phyloP scores from a whole-genome alignment of 2,797 vertebrate species.

The Rhinoraja longicauda region DNA sequence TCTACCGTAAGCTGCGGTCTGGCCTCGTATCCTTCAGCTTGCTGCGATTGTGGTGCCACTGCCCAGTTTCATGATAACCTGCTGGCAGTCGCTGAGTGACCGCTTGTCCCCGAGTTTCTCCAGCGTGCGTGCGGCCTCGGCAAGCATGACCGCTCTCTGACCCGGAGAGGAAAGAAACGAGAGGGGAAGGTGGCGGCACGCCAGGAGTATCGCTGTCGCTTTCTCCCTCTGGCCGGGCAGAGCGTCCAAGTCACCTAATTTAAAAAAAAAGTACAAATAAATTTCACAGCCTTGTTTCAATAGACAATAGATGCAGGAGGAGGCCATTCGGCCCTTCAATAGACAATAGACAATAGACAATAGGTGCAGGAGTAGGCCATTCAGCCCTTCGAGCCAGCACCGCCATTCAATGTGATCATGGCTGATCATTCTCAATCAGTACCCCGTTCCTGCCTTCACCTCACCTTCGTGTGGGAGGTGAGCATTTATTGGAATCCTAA shows the following conservation, averaged over 20 bases:
- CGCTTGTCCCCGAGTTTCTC: slow-evolving; percentile 91
- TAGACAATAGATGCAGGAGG: no score
- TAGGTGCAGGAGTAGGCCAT: no score
- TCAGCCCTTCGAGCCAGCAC: no score
- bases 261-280: background rate
- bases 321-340: no score
- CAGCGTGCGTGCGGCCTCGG: slow-evolving; percentile 87
- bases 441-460: no score
- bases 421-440: no score
- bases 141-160: slow-evolving; percentile 82
- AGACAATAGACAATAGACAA: no score
- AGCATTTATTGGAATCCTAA: background rate
- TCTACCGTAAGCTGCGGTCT: background rate
- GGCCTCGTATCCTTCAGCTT: background rate
- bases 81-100: slow-evolving; percentile 88
- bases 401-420: no score
- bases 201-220: slow-evolving; percentile 87
- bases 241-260: slow-evolving; percentile 44
- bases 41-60: slow-evolving; percentile 87
- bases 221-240: slow-evolving; percentile 81
- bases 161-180: slow-evolving; percentile 86
- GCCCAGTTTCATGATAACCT: slow-evolving; percentile 85
- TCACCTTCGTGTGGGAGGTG: no score
- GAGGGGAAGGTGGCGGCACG: slow-evolving; percentile 88
- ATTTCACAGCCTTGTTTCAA: background rate